These are phyloP conservation scores for Diabrotica virgifera DNA, from an alignment of 1,140 invertebrate species.

Conservation along the genomic window DNA sequence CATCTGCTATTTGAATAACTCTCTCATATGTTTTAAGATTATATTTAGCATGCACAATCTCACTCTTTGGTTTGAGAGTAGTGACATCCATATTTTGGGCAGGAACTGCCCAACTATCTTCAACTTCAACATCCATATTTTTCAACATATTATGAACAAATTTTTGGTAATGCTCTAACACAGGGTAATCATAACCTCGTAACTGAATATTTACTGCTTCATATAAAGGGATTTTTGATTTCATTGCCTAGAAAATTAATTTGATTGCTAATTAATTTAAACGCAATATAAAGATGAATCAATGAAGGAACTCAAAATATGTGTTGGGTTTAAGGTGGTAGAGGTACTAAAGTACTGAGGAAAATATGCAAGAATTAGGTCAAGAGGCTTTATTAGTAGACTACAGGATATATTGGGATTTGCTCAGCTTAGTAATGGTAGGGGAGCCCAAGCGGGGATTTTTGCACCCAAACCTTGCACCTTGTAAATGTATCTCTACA, in stretches of 20 bases:
- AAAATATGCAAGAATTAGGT: too few species aligned
- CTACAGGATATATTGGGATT: too few species aligned
- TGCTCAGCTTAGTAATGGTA: too few species aligned
- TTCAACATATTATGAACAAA: conserved; percentile 71
- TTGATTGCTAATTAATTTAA: not conserved
- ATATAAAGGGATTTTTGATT: conserved; percentile 69
- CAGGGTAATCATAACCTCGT: conserved; percentile 76
- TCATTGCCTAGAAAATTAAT: conserved; percentile 54
- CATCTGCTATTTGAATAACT: conserved; percentile 62
- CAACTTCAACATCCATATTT: conserved; percentile 71
- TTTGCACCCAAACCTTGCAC: too few species aligned
- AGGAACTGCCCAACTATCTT: conserved; percentile 74
- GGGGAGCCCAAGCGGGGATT: too few species aligned
- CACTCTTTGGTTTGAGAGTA: conserved; percentile 65
- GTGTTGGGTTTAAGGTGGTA: too few species aligned
- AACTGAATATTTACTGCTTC: conserved; percentile 74
- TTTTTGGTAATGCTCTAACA: conserved; percentile 76
- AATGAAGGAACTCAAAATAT: too few species aligned
- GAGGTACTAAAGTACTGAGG: too few species aligned
- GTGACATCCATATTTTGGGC: conserved; percentile 64
- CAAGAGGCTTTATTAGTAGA: too few species aligned
- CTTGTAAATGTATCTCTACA: too few species aligned
- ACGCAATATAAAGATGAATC: conserved; percentile 13
- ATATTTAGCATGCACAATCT: conserved; percentile 67
- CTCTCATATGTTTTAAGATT: conserved; percentile 73